Percentiles rank a stretch among this genome's conserved stretches.
Conservation (phyloP, 2,888 invertebrate species). For the Xylocampa areola region DNA sequence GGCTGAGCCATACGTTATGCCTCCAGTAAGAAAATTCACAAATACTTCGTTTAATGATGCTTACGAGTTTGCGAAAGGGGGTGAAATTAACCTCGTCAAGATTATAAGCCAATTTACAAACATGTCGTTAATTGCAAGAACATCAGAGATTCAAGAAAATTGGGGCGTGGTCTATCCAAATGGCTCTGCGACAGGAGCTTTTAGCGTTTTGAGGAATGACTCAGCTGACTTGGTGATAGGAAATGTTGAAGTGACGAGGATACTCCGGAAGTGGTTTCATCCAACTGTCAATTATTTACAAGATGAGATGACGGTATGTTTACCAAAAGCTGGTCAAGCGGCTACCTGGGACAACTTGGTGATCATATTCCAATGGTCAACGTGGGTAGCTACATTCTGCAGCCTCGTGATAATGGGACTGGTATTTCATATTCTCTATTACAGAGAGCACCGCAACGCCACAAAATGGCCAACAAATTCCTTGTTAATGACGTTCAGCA, state of each 20-base stretch:
- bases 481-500: conserved; percentile 82
- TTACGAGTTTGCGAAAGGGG: conserved; percentile 79
- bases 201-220: conserved; percentile 73
- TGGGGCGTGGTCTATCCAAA: conserved; percentile 79
- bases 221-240: conserved; percentile 82
- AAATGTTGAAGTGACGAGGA: conserved; percentile 84
- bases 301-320: conserved; percentile 87
- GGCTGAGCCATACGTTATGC: conserved; percentile 86
- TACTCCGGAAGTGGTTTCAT: conserved; percentile 82
- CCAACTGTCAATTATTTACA: conserved; percentile 85
- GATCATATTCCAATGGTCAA: conserved; percentile 85
- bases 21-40: conserved; percentile 71
- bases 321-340: conserved; percentile 80
- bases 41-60: conserved; percentile 73
- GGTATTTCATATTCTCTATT: conserved; percentile 80
- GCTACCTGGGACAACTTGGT: conserved; percentile 85
- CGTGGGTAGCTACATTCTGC: conserved; percentile 80
- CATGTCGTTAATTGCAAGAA: conserved; percentile 80
- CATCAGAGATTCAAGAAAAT: conserved; percentile 78
- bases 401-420: conserved; percentile 78
- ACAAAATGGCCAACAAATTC: conserved; percentile 86
- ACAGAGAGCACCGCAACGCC: conserved; percentile 73
- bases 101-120: conserved; percentile 85
- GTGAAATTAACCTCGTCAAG: conserved; percentile 84
- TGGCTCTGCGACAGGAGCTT: conserved; percentile 82